Percentiles rank a stretch among this genome's conserved stretches.
These are phyloP conservation scores for Nasonia vitripennis DNA, from an alignment of 1,140 invertebrate species.

Conservation along the genomic window DNA sequence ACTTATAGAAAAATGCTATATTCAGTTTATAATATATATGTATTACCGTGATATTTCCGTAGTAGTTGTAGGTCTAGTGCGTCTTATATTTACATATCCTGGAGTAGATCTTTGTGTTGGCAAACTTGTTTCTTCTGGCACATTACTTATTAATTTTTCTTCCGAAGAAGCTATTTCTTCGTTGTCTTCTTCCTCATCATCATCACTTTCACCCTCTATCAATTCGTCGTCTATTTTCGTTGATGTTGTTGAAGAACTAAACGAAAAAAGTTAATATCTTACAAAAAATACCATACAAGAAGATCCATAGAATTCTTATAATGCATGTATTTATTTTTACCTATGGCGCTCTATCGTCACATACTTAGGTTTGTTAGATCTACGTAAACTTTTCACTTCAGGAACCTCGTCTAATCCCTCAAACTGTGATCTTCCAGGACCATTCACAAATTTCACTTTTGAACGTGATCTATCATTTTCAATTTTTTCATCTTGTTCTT, in stretches of 20 bases:
- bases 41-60: slow-evolving; percentile 57
- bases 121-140: slow-evolving; percentile 62
- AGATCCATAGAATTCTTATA: background rate
- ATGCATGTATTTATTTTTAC: slow-evolving; percentile 57
- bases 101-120: slow-evolving; percentile 73
- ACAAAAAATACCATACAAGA: slow-evolving; percentile 13
- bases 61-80: slow-evolving; percentile 74
- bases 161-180: slow-evolving; percentile 61
- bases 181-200: slow-evolving; percentile 68
- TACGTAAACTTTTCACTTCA: slow-evolving; percentile 75
- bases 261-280: slow-evolving; percentile 42
- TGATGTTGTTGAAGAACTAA: slow-evolving; percentile 37
- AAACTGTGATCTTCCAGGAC: slow-evolving; percentile 81
- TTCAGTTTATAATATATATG: background rate
- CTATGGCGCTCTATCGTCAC: slow-evolving; percentile 75
- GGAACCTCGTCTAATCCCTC: slow-evolving; percentile 78
- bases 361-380: slow-evolving; percentile 80
- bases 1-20: background rate
- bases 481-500: slow-evolving; percentile 32
- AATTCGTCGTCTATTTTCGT: slow-evolving; percentile 48
- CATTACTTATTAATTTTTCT: slow-evolving; percentile 63
- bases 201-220: slow-evolving; percentile 66
- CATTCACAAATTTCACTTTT: slow-evolving; percentile 65
- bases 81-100: slow-evolving; percentile 81
- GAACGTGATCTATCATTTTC: slow-evolving; percentile 46